These are phyloP conservation scores for Drosophila pegasa DNA, from an alignment of 2,888 invertebrate genomes.

Conservation along the genomic window DNA sequence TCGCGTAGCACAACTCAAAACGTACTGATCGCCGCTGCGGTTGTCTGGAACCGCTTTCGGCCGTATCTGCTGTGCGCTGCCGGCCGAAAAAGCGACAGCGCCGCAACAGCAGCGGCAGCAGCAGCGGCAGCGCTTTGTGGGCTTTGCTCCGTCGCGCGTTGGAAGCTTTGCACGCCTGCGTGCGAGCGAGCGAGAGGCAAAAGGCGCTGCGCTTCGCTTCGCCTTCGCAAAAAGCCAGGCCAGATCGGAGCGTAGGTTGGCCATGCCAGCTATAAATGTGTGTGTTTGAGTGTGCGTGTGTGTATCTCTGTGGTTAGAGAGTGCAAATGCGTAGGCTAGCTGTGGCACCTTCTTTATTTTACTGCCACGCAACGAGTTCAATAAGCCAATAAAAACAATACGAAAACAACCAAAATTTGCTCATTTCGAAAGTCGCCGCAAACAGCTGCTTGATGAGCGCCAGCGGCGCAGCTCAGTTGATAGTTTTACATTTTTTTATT, in stretches of 20 bases:
- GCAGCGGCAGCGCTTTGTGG: constrained; percentile 55
- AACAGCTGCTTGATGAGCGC: constrained; percentile 68
- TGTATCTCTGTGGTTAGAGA: constrained; percentile 31
- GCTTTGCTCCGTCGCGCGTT: constrained; percentile 53
- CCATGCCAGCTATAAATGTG: constrained; percentile 34
- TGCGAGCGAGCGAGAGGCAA: constrained; percentile 66
- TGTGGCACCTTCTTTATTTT: constrained; percentile 24
- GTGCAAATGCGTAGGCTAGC: constrained; percentile 63
- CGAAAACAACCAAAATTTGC: constrained; percentile 37
- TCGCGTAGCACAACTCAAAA: constrained; percentile 83
- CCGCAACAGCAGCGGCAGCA: constrained; percentile 45
- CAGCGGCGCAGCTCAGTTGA: constrained; percentile 26
- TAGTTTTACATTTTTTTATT: not conserved
- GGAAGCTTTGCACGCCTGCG: constrained; percentile 29
- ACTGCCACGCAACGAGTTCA: constrained; percentile 72
- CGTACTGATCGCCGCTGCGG: constrained; percentile 80
- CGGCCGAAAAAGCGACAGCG: constrained; percentile 56
- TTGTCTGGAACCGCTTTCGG: constrained; percentile 73
- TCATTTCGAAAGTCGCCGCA: constrained; percentile 67
- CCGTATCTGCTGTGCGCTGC: constrained; percentile 69
- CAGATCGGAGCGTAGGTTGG: constrained; percentile 56
- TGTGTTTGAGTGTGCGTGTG: constrained; percentile 16
- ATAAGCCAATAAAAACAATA: constrained; percentile 70
- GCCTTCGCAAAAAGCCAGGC: constrained; percentile 67
- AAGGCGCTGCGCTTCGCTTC: constrained; percentile 50